A percentile compares a stretch with the other conserved stretches of the same genome.
phyloP scores from a whole-genome alignment of 2,888 invertebrate species.

The Polydrusus tereticollis region DNA sequence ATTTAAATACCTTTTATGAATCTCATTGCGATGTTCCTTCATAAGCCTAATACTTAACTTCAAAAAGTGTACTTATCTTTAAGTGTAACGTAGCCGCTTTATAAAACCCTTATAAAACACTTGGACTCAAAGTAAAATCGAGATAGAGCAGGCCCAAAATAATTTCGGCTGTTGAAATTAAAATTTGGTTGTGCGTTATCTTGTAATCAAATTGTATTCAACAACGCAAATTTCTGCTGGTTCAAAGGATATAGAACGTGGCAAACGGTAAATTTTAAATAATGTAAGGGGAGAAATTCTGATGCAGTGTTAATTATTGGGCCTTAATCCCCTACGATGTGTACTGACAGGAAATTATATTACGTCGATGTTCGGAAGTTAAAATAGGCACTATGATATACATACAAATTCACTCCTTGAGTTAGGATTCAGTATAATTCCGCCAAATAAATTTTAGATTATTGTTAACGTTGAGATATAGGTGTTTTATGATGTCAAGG shows the following conservation, averaged over 20 bases:
- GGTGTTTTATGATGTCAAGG: too few species aligned
- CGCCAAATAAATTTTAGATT: too few species aligned
- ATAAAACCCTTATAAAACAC: conserved; percentile 41
- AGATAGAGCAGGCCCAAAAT: conserved; percentile 50
- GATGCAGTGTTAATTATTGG: conserved; percentile 30
- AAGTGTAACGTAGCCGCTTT: conserved; percentile 35
- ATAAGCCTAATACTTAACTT: background rate
- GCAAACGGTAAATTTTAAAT: conserved; percentile 59
- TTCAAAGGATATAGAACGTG: conserved; percentile 55
- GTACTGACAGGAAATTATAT: background rate
- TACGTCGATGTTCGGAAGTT: too few species aligned
- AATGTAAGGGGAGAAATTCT: conserved; percentile 45
- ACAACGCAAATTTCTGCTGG: conserved; percentile 45
- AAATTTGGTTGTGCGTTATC: conserved; percentile 51
- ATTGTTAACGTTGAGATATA: too few species aligned
- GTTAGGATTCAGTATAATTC: too few species aligned
- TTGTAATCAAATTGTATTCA: conserved; percentile 46
- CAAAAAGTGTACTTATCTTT: conserved; percentile 31
- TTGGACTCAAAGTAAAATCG: conserved; percentile 36
- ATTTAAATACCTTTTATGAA: too few species aligned
- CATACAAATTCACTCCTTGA: too few species aligned
- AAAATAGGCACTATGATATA: too few species aligned
- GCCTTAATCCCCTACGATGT: background rate
- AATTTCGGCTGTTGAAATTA: conserved; percentile 48
- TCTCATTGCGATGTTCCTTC: too few species aligned